Evolutionary conservation across 2,113 vertebrate genomes (phyloP), one percentile per base, ranked within the genome.

Genomic region (Melierax canorus): DNA sequence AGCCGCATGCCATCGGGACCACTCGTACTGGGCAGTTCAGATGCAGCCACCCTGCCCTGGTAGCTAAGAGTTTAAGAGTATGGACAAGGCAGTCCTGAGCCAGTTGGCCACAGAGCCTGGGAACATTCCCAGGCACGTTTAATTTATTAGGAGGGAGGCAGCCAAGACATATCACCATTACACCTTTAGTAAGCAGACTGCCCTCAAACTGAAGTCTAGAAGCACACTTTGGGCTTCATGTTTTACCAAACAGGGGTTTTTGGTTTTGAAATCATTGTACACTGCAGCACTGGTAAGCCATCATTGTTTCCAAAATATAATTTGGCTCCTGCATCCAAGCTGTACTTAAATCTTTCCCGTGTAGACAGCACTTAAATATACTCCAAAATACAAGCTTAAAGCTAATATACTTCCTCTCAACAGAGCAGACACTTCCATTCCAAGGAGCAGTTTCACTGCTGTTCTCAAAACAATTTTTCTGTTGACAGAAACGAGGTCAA

Each of bases 1-100:
- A 90, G 62, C 13, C 0, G 1, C 46, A 32, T 23, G 14, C 26
- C 39, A 46, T 1, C 0, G 1, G 39, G 64, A 91, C 22, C 19
- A 9, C 24, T 75, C 2, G 2, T 15, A 9, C 6, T 1, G 41
- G 77, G 86, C 67, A 72, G 68, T 10, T 69, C 27, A 18, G 62
- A 79, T 5, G 27, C 36, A 53, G 75, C 36, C 66, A 77, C 39
- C 43, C 67, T 83, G 62, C 39, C 56, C 58, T 48, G 24, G 30
- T 20, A 91, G 29, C 45, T 22, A 8, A 12, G 32, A 39, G 18
- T 2, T 56, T 22, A 63, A 50, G 10, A 60, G 55, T 8, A 76
- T 2, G 38, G 59, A 77, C 11, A 9, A 66, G 32, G 50, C 58
- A 83, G 67, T 15, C 17, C 36, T 15, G 1, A 92, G 53, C 34